phyloP scores from a whole-genome alignment of 2,113 vertebrate genomes.

The Okapia johnstoni region DNA sequence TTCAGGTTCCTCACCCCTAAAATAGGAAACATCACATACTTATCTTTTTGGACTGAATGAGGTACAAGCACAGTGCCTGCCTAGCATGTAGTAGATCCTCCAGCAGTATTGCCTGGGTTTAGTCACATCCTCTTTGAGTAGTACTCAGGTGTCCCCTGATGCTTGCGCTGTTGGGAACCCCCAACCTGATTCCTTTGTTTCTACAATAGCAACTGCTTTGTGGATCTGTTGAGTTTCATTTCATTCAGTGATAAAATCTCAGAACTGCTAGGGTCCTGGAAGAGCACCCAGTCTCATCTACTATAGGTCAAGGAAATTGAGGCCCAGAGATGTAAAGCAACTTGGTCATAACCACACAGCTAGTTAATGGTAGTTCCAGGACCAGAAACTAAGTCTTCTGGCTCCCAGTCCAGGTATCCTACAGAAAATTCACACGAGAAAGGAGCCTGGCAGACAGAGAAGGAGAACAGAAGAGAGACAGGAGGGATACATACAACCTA shows the following conservation, averaged over 20 bases:
- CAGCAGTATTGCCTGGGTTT: neutral
- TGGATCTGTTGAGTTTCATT: neutral
- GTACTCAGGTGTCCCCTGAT: constrained; percentile 37
- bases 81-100: neutral
- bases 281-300: neutral
- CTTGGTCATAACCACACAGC: neutral
- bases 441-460: neutral
- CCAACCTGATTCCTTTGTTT: neutral
- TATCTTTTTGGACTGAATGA: neutral
- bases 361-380: neutral
- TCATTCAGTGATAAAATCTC: neutral
- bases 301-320: neutral
- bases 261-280: neutral
- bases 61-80: neutral
- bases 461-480: neutral
- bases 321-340: neutral
- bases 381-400: neutral
- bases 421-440: neutral
- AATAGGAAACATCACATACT: neutral
- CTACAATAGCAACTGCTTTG: too few relatives aligned
- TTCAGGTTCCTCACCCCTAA: neutral
- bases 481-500: neutral
- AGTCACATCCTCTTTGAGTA: neutral
- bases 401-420: neutral
- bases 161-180: constrained; percentile 19